Base-by-base conservation (phyloP, 2,888 invertebrate species). In the Incurvaria masculella region DNA sequence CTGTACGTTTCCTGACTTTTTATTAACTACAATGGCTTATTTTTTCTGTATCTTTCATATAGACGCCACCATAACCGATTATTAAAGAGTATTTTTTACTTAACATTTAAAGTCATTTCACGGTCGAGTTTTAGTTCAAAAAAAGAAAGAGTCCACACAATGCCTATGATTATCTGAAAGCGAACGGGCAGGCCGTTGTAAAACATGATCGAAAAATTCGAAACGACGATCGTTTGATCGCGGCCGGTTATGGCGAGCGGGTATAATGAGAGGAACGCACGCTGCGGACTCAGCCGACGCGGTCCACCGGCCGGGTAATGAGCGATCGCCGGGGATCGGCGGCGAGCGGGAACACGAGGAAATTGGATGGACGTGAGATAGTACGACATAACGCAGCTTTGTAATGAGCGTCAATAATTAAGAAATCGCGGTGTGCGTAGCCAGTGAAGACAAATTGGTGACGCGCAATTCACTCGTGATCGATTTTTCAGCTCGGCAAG, bases 171-270 rank as follows among this genome's bases (percentile, higher is more conserved):
- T 73, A 72, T 66, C 65, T 58, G 53, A 61, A 60, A 48, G 49
- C 49, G 48, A 53, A 48, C 50, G 18, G 16, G 23, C 39, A 60
- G 59, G 61, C 63, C 57, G 66, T 68, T 72, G 75, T 75, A 75
- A 73, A 76, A 73, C 70, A 72, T 69, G 65, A 61, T 58, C 71
- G 72, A 74, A 73, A 72, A 74, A 72, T 68, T 69, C 69, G 58
- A 69, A 63, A 33, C 14, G 33, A 33, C 33, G 33, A 33, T 33
- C 33, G 33, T 33, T 33, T 33, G 33, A 33, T 33, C 33, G 33
- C 11, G 23, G 33, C 33, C 33, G 33, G 33, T 33, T 33, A 33
- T 33, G 8, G 33, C 33, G 33, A 23, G 43, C 6, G 20, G 20
- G 6, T 17, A 43, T 20, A 43, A 43, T 20, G 43, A 17, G 21